A percentile compares a stretch with the other conserved stretches of the same genome.
These are phyloP conservation scores for Peribatodes rhomboidaria DNA, from an alignment of 2,888 invertebrate genomes.

Conservation along the genomic window DNA sequence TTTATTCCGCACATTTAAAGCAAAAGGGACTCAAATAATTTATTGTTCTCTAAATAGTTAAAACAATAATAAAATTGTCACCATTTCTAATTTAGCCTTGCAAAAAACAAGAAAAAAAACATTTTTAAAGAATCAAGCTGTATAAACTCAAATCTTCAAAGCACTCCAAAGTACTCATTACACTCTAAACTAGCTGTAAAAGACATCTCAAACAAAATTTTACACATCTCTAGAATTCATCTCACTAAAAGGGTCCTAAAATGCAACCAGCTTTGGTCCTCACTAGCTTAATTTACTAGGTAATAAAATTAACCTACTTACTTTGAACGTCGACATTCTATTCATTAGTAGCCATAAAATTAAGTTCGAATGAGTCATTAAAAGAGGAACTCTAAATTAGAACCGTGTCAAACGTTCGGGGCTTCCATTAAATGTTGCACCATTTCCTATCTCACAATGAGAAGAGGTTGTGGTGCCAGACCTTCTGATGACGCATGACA, in stretches of 20 bases:
- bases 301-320: slow-evolving; percentile 44
- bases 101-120: too few species aligned
- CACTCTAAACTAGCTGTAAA: not conserved
- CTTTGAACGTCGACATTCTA: slow-evolving; percentile 43
- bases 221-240: slow-evolving; percentile 19
- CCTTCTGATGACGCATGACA: slow-evolving; percentile 4
- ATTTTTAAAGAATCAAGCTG: not conserved
- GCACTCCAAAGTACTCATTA: not conserved
- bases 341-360: slow-evolving; percentile 49
- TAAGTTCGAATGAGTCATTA: slow-evolving; percentile 44
- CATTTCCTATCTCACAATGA: slow-evolving; percentile 49
- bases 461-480: too few species aligned
- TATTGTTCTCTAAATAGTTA: too few species aligned
- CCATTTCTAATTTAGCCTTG: too few species aligned
- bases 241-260: slow-evolving; percentile 27
- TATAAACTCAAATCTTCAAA: slow-evolving; percentile 6
- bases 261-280: slow-evolving; percentile 28
- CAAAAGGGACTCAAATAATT: too few species aligned
- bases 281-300: slow-evolving; percentile 38
- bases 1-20: too few species aligned
- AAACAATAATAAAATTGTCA: too few species aligned
- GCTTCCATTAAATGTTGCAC: slow-evolving; percentile 49
- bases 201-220: slow-evolving; percentile 11
- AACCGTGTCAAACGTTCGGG: slow-evolving; percentile 56
- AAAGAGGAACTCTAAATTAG: slow-evolving; percentile 43